Evolutionary conservation across 2,888 invertebrate genomes (phyloP).

Genomic region (Amblyteles armatorius): DNA sequence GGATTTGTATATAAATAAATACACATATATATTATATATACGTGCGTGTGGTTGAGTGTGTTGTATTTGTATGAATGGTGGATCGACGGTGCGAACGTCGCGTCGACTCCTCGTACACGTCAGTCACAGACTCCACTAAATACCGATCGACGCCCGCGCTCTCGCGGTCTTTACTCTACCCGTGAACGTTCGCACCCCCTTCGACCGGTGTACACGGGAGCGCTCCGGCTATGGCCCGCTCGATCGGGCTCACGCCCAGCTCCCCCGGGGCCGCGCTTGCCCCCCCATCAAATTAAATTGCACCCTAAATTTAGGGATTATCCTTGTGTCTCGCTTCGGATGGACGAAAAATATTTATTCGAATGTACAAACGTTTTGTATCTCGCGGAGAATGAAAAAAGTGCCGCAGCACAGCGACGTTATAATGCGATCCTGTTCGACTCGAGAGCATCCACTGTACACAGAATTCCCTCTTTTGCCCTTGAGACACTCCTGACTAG

Average conservation of each 20-base stretch:
- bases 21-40: constrained; percentile 11
- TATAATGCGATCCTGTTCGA: neutral
- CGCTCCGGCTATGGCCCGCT: constrained; percentile 57
- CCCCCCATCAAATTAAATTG: constrained; percentile 83
- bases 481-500: neutral
- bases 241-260: constrained; percentile 53
- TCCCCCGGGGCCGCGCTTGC: constrained; percentile 51
- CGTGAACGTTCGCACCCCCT: constrained; percentile 52
- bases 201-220: constrained; percentile 16
- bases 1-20: neutral
- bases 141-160: constrained; percentile 79
- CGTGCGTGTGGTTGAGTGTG: neutral
- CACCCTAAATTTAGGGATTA: constrained; percentile 78
- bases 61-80: neutral
- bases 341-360: neutral
- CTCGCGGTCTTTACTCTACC: constrained; percentile 60
- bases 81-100: constrained; percentile 67
- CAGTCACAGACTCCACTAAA: constrained; percentile 83
- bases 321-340: constrained; percentile 43
- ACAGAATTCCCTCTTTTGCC: constrained; percentile 1
- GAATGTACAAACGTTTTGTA: neutral
- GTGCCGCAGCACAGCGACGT: neutral
- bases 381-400: neutral
- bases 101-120: constrained; percentile 77
- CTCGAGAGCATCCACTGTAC: neutral